Conservation (phyloP, 2,888 invertebrate genomes). For the Cephus sareptanus region DNA sequence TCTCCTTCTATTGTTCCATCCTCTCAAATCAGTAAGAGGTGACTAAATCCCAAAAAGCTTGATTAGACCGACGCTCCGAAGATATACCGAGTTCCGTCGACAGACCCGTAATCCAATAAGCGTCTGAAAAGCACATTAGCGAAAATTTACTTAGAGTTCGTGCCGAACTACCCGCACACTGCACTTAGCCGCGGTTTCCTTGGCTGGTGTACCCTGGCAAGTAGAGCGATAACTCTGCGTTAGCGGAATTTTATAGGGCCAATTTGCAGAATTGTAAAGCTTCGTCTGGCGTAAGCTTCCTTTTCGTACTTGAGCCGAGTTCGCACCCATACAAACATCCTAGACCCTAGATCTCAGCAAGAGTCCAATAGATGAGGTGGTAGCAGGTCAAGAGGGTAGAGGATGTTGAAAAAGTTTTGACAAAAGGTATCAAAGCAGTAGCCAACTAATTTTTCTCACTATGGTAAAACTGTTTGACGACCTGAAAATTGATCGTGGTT, state of each 20-base stretch:
- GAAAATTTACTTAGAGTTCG: constrained; percentile 21
- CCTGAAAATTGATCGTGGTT: not conserved
- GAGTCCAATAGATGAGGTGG: not conserved
- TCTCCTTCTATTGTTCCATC: not conserved
- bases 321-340: not conserved
- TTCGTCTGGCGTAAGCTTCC: not conserved
- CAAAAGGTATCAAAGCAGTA: not conserved
- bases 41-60: not conserved
- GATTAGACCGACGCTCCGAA: constrained; percentile 6
- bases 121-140: constrained; percentile 24
- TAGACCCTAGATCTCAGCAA: not conserved
- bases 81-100: constrained; percentile 14
- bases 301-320: not conserved
- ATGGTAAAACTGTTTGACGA: not conserved
- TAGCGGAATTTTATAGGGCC: constrained; percentile 22
- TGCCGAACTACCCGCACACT: constrained; percentile 6
- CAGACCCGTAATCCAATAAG: constrained; percentile 18
- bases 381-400: no score
- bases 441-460: not conserved
- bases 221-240: constrained; percentile 19
- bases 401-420: not conserved
- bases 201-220: not conserved
- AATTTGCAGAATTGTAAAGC: constrained; percentile 24
- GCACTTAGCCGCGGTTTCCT: constrained; percentile 8
- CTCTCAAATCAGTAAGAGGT: not conserved